Evolutionary conservation across 2,797 vertebrate genomes (phyloP), one percentile per base, ranked within the genome.

Genomic region (Lithobates sylvaticus): DNA sequence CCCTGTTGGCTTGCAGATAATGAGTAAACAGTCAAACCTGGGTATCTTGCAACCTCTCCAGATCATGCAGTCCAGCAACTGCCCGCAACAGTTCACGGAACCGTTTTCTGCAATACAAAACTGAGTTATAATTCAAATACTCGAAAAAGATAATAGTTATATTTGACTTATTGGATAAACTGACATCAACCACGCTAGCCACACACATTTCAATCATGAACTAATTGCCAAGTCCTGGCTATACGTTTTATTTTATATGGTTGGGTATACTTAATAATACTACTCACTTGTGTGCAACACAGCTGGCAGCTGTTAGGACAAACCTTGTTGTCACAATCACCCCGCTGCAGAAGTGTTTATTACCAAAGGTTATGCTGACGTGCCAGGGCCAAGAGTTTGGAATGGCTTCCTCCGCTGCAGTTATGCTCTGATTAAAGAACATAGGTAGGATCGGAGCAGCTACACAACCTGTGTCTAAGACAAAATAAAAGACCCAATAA

Each of bases 321-420:
- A 89, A 89, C 8, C 47, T 89, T 68, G 88, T 88, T 61, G 88
- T 61, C 78, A 93, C 78, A 50, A 90, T 74, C 42, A 89, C 80
- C 76, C 89, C 91, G 81, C 91, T 92, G 71, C 89, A 91, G 68
- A 90, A 34, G 72, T 88, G 88, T 88, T 92, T 81, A 47, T 89
- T 88, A 77, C 85, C 90, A 88, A 78, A 89, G 65, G 88, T 90
- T 8, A 92, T 36, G n/a, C 89, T 91, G 80, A 91, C 91, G 10
- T 91, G 89, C 91, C 91, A 92, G 68, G 91, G 91, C 93, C 92
- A 91, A 0, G 90, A 92, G 72, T 88, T 26, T 5, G 88, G 89
- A 15, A 88, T 88, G 42, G 90, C 89, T 83, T 91, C 91, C 80
- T 92, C 92, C 27, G 86, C 87, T 80, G 85, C 90, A 42, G 23